phyloP scores from a whole-genome alignment of 2,113 vertebrate genomes.

The Mobula birostris region DNA sequence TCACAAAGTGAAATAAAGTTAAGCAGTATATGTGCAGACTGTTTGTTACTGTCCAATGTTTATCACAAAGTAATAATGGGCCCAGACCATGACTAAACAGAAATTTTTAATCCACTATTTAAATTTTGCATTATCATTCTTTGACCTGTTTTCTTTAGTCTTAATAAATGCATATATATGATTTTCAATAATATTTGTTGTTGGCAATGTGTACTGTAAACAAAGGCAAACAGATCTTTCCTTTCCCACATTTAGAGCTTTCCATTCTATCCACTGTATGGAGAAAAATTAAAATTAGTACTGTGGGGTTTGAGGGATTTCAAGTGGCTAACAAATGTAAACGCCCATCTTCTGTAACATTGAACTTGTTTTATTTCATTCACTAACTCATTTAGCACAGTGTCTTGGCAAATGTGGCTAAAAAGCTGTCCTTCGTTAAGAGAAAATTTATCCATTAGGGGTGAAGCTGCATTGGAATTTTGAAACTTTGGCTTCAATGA shows the following conservation, averaged over 20 bases:
- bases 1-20: background rate
- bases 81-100: background rate
- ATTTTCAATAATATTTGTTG: background rate
- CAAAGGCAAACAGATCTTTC: background rate
- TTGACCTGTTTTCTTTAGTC: background rate
- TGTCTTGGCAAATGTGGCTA: background rate
- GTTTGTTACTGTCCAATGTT: background rate
- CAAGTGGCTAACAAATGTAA: background rate
- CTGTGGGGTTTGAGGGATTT: background rate
- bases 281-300: background rate
- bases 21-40: background rate
- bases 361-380: background rate
- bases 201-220: background rate
- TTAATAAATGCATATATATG: background rate
- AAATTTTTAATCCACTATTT: background rate
- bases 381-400: background rate
- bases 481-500: background rate
- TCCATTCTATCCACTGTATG: background rate
- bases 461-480: background rate
- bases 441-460: background rate
- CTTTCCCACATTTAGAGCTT: background rate
- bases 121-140: background rate
- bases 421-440: background rate
- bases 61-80: background rate
- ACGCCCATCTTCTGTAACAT: background rate